Evolutionary conservation across 2,797 vertebrate species (phyloP).

Genomic region (Crypturellus tataupa): DNA sequence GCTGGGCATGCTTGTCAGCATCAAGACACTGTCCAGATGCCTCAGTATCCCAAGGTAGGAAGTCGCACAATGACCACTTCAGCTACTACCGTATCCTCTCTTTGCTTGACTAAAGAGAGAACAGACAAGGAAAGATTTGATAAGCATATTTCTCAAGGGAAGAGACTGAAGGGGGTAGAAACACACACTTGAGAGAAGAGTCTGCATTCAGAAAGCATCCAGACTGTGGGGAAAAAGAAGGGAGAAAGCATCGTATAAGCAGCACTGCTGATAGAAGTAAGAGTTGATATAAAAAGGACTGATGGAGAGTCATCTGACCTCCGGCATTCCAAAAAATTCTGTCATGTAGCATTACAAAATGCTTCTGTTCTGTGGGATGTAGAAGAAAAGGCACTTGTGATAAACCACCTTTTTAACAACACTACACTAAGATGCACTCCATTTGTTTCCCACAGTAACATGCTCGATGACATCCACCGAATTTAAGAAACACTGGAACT

Average conservation of each 20-base stretch:
- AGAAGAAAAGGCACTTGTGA: neutral
- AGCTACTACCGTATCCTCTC: neutral
- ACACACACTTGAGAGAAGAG: neutral
- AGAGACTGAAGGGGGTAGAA: slow-evolving; percentile 10
- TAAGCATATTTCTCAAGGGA: slow-evolving; percentile 46
- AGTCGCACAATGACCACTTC: slow-evolving; percentile 19
- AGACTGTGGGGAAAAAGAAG: neutral
- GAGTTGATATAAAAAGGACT: neutral
- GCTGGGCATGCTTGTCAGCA: neutral
- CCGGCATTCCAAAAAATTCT: neutral
- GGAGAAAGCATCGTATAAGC: neutral
- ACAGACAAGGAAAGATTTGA: neutral
- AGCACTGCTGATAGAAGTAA: neutral
- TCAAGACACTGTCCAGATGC: slow-evolving; percentile 44
- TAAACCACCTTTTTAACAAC: slow-evolving; percentile 37
- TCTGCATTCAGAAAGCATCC: neutral
- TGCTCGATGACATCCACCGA: neutral
- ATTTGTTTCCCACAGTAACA: neutral
- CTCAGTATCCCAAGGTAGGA: neutral
- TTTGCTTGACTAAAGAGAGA: slow-evolving; percentile 35
- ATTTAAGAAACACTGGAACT: neutral
- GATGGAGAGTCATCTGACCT: slow-evolving; percentile 20
- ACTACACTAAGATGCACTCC: neutral
- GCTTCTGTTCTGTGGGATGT: neutral
- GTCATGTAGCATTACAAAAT: neutral